Evolutionary conservation across 2,888 invertebrate species (phyloP).

Genomic region (Caenorhabditis zanzibari): DNA sequence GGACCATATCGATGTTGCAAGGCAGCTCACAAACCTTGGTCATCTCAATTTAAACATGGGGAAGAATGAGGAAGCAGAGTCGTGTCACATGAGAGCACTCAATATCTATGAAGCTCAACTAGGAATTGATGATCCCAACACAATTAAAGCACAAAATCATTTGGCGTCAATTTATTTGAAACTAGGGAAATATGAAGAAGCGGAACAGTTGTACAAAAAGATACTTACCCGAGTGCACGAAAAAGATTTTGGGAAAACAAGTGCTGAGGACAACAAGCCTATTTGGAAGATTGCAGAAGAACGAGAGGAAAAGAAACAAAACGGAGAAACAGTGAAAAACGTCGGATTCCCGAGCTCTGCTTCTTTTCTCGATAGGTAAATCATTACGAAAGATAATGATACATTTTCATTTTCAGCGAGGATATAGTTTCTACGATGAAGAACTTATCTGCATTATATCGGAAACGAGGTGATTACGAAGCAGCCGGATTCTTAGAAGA

Average conservation of each 20-base stretch:
- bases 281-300: constrained; percentile 94
- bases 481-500: constrained; percentile 99
- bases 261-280: constrained; percentile 93
- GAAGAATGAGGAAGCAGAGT: constrained; percentile 94
- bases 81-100: constrained; percentile 87
- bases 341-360: not conserved
- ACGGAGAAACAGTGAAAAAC: constrained; percentile 39
- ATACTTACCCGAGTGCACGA: constrained; percentile 95
- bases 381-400: not conserved
- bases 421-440: constrained; percentile 98
- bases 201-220: constrained; percentile 96
- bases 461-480: constrained; percentile 98
- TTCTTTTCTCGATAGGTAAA: constrained; percentile 90
- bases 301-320: constrained; percentile 94
- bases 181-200: constrained; percentile 97
- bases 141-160: constrained; percentile 99
- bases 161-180: constrained; percentile 98
- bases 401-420: constrained; percentile 83
- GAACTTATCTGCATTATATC: constrained; percentile 97
- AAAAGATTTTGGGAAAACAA: constrained; percentile 89
- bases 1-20: constrained; percentile 99
- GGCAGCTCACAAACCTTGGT: constrained; percentile 98
- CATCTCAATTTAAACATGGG: constrained; percentile 99
- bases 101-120: constrained; percentile 98
- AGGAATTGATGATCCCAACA: constrained; percentile 97